Percentiles rank a stretch among this genome's conserved stretches.
Conservation (phyloP, 2,113 vertebrate species). For the Gobius niger region DNA sequence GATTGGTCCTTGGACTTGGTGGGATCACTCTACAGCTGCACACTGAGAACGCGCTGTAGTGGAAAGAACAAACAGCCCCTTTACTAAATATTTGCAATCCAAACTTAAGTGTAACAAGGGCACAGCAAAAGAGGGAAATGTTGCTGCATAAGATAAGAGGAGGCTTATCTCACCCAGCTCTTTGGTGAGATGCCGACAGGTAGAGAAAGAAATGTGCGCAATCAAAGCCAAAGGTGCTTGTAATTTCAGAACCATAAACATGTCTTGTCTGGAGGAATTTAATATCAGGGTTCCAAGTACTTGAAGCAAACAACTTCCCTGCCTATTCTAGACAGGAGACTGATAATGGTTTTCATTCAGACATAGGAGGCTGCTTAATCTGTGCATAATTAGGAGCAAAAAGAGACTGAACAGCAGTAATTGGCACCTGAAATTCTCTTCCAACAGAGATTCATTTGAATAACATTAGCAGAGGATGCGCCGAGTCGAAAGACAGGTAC, state of each 20-base stretch:
- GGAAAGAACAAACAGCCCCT: background rate
- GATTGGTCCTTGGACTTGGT: background rate
- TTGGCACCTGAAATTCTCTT: slow-evolving; percentile 56
- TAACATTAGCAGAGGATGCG: slow-evolving; percentile 30
- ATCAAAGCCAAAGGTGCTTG: background rate
- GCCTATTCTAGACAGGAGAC: slow-evolving; percentile 21
- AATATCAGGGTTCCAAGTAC: slow-evolving; percentile 14
- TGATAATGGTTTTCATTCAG: slow-evolving; percentile 49
- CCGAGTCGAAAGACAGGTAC: slow-evolving; percentile 20
- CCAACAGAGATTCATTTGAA: slow-evolving; percentile 34
- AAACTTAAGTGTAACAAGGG: background rate
- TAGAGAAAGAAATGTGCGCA: no score
- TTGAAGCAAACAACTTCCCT: slow-evolving; percentile 34
- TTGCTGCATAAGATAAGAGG: background rate
- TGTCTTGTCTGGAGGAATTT: background rate
- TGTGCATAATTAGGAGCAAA: slow-evolving; percentile 48
- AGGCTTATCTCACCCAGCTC: no score
- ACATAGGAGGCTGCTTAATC: slow-evolving; percentile 48
- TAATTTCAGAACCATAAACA: slow-evolving; percentile 4
- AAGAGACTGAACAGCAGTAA: slow-evolving; percentile 48
- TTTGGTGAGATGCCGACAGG: no score
- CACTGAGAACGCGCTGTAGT: background rate
- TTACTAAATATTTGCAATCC: background rate
- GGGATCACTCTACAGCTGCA: background rate
- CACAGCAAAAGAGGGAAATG: background rate